Evolutionary conservation across 1,140 invertebrate genomes (phyloP).

Genomic region (Lepeophtheirus salmonis): DNA sequence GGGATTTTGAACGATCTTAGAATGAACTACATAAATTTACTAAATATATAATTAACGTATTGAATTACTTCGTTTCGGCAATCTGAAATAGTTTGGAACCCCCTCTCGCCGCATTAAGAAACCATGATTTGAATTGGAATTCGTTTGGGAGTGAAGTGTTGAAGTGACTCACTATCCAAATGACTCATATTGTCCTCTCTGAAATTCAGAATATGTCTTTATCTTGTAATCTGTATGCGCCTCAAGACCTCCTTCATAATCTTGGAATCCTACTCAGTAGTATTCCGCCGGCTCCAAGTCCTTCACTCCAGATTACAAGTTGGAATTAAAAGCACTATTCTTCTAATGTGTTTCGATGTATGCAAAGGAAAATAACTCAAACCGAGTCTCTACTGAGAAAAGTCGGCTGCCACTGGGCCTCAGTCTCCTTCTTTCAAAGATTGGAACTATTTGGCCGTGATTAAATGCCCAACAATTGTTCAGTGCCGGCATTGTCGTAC

Average conservation of each 20-base stretch:
- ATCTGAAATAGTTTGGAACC: too few species aligned
- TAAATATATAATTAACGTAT: too few species aligned
- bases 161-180: too few species aligned
- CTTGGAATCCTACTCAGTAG: slow-evolving; percentile 58
- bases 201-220: too few species aligned
- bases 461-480: slow-evolving; percentile 89
- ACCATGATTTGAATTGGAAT: too few species aligned
- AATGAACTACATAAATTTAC: too few species aligned
- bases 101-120: too few species aligned
- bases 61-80: too few species aligned
- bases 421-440: slow-evolving; percentile 98
- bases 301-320: slow-evolving; percentile 58
- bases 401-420: slow-evolving; percentile 78
- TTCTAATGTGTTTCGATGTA: slow-evolving; percentile 42
- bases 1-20: too few species aligned
- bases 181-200: too few species aligned
- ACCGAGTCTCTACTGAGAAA: slow-evolving; percentile 79
- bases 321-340: slow-evolving; percentile 67
- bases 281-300: slow-evolving; percentile 54
- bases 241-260: slow-evolving; percentile 61
- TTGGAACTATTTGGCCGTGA: slow-evolving; percentile 83
- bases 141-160: too few species aligned
- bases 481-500: slow-evolving; percentile 87
- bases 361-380: slow-evolving; percentile 33
- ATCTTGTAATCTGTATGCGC: too few species aligned